These are phyloP conservation scores for Chrysemys picta DNA, from an alignment of 2,113 vertebrate species.

Conservation along the genomic window DNA sequence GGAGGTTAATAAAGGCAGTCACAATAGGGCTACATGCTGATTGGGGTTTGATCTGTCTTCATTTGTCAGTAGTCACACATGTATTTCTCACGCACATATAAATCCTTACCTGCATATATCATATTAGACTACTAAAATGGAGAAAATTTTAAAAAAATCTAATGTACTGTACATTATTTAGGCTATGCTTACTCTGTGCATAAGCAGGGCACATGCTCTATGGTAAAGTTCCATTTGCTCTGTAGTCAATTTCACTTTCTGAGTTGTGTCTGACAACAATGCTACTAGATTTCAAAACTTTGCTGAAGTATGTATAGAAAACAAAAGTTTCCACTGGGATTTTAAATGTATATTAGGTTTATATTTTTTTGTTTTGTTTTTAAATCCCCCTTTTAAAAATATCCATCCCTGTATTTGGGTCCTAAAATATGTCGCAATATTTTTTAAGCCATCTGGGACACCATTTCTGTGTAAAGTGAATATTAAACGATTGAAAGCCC, in stretches of 20 bases:
- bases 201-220: constrained; percentile 9
- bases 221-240: constrained; percentile 8
- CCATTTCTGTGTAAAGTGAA: neutral
- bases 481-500: neutral
- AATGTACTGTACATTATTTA: constrained; percentile 45
- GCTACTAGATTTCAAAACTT: neutral
- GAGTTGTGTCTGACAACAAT: neutral
- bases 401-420: neutral
- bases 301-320: constrained; percentile 14
- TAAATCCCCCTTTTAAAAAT: neutral
- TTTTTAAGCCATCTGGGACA: neutral
- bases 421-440: neutral
- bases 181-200: constrained; percentile 51
- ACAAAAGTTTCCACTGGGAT: neutral
- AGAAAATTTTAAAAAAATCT: constrained; percentile 30
- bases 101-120: neutral
- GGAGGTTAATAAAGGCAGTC: neutral
- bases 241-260: neutral
- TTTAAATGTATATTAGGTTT: neutral
- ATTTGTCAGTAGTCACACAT: neutral
- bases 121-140: neutral
- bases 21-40: neutral
- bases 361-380: neutral
- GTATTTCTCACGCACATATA: constrained; percentile 30
- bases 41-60: neutral